Base-by-base conservation (phyloP, 2,113 vertebrate genomes). In the Casuarius casuarius region DNA sequence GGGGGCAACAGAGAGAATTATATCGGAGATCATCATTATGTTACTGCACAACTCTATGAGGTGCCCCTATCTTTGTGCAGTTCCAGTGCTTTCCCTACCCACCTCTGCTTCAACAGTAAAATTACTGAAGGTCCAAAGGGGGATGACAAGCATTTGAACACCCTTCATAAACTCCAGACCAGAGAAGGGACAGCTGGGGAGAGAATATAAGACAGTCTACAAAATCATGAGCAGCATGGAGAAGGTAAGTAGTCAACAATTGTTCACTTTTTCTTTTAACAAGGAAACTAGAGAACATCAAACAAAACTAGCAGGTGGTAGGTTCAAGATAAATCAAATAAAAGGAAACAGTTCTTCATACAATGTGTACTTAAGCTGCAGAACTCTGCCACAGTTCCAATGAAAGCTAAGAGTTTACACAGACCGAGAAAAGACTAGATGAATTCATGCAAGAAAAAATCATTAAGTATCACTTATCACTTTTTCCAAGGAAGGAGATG, bases 271-370 rank as follows among this genome's bases (percentile, higher is more conserved):
- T 76, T 89, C 81, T 80, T 90, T 59, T 88, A 95, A 96, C 93
- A 96, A 94, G 92, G 92, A 88, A 97, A 93, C 93, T 96, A 87
- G 92, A 96, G 94, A 97, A 97, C 95, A 97, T 96, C 96, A 97
- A 97, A 97, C 95, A 97, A 95, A 96, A 94, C 93, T 93, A 95
- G 94, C 96, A 97, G 92, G 87, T 96, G 96, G 94, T 61, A 95
- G 93, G 94, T 96, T 96, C 93, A 97, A 96, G 96, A 96, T 84
- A 94, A 95, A 97, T 94, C 96, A 96, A 96, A 97, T 81, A 97
- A 94, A 97, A 94, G 90, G 95, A 96, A 96, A 92, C 92, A 89
- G 94, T 87, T 96, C 94, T 97, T 96, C 96, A 95, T 93, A 77
- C 82, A 83, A 21, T 92, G 89, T 96, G 97, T 97, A 95, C 78